Evolutionary conservation across 2,113 vertebrate genomes (phyloP), one percentile per base, ranked within the genome.

Genomic region (Sturnus vulgaris): DNA sequence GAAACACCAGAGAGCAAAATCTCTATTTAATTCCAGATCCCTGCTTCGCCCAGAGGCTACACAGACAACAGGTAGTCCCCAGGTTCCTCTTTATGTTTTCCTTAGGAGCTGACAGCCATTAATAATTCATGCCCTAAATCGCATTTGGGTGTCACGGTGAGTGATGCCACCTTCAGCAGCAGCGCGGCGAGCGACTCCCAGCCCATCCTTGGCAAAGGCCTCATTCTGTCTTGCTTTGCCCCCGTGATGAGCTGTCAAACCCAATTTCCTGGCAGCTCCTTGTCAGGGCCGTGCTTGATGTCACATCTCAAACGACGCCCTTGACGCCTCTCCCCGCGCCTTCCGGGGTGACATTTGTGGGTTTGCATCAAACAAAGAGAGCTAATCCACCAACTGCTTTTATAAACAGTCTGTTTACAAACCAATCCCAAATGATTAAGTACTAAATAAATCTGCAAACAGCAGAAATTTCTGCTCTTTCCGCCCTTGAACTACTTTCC

Each of bases 181-280:
- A 22, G 86, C 50, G 39, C 15, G 5, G 53, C 5, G 90, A 94
- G 52, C 55, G 63, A 39, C 92, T 96, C 60, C 71, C 82, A 37
- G 65, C 92, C 92, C 83, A 87, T 20, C 25, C 72, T 40, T n/a
- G 50, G 31, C 57, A 69, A 94, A 94, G 95, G 13, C 95, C 97
- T 87, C 93, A 96, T 97, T 98, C 96, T 97, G 96, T 97, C 97
- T 97, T 24, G 61, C 42, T 40, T 92, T 61, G 75, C 42, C 15
- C 63, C 57, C 37, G 42, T 80, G 77, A 92, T 2, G 65, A 92
- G 60, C 86, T 97, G 80, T 88, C 94, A 96, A 92, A 92, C n/a
- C 53, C 59, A 61, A 94, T 97, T 97, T 96, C 93, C 90, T 95
- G 76, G 52, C 91, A 90, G 78, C 85, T 95, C 84, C 94, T 66